Evolutionary conservation across 2,113 vertebrate species (phyloP).

Genomic region (Anthoscopus minutus): DNA sequence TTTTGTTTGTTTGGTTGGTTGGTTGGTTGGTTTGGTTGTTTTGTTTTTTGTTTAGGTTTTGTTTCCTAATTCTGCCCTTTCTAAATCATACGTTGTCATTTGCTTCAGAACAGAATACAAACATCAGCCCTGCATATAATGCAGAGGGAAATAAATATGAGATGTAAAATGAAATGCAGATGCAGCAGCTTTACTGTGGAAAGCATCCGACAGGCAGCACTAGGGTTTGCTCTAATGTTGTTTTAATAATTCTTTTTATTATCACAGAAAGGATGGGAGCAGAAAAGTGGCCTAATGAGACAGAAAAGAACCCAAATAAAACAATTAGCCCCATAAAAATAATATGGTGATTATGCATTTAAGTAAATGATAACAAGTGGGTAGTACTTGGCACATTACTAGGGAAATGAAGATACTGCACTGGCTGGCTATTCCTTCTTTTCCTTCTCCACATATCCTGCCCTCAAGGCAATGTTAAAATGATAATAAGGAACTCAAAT

Average conservation of each 20-base stretch:
- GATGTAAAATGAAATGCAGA: not conserved
- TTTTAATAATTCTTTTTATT: not conserved
- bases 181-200: not conserved
- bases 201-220: not conserved
- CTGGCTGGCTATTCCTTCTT: not conserved
- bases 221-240: not conserved
- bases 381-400: not conserved
- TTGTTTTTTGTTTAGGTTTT: not conserved
- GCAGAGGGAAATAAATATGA: not conserved
- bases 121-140: not conserved
- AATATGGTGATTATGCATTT: not conserved
- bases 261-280: not conserved
- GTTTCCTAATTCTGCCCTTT: not conserved
- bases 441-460: not conserved
- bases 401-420: not conserved
- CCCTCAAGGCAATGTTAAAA: not conserved
- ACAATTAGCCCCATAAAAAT: not conserved
- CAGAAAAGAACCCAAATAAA: slow-evolving; percentile 5
- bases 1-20: no score
- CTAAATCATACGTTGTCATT: not conserved
- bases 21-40: not conserved
- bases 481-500: not conserved
- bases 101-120: not conserved
- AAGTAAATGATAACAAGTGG: not conserved
- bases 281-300: not conserved